Evolutionary conservation across 1,140 invertebrate species (phyloP).

Genomic region (Hydropsyche tenuis): DNA sequence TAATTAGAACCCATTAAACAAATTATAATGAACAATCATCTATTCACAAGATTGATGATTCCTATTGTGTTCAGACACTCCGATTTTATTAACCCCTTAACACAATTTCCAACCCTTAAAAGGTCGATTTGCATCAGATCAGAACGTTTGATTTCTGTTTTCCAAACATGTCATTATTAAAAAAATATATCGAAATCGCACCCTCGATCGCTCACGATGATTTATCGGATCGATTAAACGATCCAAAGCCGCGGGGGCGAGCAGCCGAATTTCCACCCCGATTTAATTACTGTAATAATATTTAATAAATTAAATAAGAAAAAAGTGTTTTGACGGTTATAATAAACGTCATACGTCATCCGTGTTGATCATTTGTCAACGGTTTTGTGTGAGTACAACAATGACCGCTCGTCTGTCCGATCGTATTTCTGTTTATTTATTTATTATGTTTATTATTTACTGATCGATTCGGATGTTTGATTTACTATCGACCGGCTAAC

Average conservation of each 20-base stretch:
- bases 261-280: background rate
- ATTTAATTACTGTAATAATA: background rate
- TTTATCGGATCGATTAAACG: constrained; percentile 24
- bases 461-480: too few relatives aligned
- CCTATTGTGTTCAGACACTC: background rate
- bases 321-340: background rate
- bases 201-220: constrained; percentile 13
- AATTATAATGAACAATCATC: too few relatives aligned
- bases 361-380: too few relatives aligned
- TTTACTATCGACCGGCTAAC: too few relatives aligned
- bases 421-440: too few relatives aligned
- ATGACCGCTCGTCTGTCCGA: background rate
- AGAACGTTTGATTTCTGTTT: constrained; percentile 30
- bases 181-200: background rate
- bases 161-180: constrained; percentile 38
- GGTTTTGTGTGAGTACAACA: background rate
- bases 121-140: constrained; percentile 5
- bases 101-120: background rate
- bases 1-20: too few relatives aligned
- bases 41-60: constrained; percentile 1
- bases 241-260: background rate
- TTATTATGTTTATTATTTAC: too few relatives aligned
- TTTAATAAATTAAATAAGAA: background rate
- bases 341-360: background rate
- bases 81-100: background rate